A percentile compares a stretch with the other conserved stretches of the same genome.
These are phyloP conservation scores for Caenorhabditis tropicalis DNA, from an alignment of 1,140 invertebrate species.

Conservation along the genomic window DNA sequence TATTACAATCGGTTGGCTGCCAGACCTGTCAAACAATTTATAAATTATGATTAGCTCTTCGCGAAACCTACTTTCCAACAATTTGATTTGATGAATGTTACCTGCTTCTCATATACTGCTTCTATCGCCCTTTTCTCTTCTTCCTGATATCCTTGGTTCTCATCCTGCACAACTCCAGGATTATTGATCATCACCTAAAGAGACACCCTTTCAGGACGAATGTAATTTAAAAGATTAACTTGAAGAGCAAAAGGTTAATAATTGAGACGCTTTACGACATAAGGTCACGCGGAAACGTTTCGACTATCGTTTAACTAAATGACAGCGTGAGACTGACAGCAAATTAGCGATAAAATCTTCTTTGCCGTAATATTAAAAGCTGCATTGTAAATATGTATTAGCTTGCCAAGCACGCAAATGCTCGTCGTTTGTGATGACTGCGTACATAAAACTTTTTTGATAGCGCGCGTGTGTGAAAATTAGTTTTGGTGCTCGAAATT, in stretches of 20 bases:
- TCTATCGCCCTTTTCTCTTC: background rate
- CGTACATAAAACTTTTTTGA: no score
- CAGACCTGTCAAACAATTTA: conserved; percentile 17
- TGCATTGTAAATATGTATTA: no score
- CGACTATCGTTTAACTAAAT: background rate
- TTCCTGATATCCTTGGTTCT: background rate
- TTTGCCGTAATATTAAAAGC: no score
- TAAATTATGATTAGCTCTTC: background rate
- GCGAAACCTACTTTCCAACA: conserved; percentile 4
- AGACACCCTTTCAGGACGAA: no score
- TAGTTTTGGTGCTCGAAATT: no score
- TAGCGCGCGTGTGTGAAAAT: no score
- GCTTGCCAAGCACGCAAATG: background rate
- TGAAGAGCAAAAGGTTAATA: background rate
- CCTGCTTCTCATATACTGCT: background rate
- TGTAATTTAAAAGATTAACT: no score
- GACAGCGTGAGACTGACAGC: background rate
- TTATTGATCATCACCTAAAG: conserved; percentile 13
- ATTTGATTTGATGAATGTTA: background rate
- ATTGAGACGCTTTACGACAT: background rate
- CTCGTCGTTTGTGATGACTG: background rate
- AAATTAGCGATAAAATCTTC: conserved; percentile 10
- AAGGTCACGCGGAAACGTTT: background rate
- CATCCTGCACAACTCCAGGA: background rate
- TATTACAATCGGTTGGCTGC: background rate